Conservation (phyloP, 2,797 vertebrate species). For the Intellagama lesueurii region DNA sequence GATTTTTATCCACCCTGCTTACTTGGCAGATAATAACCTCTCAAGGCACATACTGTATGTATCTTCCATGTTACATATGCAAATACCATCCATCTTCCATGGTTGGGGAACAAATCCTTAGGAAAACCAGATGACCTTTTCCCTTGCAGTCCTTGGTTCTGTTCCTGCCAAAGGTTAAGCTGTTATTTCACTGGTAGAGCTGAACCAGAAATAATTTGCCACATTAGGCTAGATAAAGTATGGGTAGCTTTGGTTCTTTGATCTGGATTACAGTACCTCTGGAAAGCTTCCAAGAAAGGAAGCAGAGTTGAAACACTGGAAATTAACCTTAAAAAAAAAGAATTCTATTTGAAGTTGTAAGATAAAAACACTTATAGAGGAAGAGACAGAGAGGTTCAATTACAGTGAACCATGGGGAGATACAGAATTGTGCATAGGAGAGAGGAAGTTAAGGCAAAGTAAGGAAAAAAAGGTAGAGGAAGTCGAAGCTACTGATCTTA, state of each 20-base stretch:
- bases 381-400: not conserved
- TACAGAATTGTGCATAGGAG: not conserved
- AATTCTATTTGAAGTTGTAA: not conserved
- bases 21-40: no score
- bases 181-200: not conserved
- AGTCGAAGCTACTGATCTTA: not conserved
- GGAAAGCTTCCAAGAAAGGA: not conserved
- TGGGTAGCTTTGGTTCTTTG: not conserved
- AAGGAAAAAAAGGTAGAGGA: not conserved
- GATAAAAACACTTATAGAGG: no score
- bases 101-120: not conserved
- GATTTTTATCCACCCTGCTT: no score
- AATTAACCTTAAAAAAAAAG: not conserved
- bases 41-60: no score
- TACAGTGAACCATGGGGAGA: not conserved
- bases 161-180: not conserved
- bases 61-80: no score
- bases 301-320: not conserved
- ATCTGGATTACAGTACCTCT: not conserved
- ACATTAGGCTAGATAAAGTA: not conserved
- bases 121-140: not conserved
- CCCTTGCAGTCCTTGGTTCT: no score
- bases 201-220: not conserved
- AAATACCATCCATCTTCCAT: not conserved
- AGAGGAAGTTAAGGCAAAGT: not conserved